These are phyloP conservation scores for human (Homo sapiens) DNA, from an alignment of 2,113 vertebrate genomes.

Conservation along the genomic window DNA sequence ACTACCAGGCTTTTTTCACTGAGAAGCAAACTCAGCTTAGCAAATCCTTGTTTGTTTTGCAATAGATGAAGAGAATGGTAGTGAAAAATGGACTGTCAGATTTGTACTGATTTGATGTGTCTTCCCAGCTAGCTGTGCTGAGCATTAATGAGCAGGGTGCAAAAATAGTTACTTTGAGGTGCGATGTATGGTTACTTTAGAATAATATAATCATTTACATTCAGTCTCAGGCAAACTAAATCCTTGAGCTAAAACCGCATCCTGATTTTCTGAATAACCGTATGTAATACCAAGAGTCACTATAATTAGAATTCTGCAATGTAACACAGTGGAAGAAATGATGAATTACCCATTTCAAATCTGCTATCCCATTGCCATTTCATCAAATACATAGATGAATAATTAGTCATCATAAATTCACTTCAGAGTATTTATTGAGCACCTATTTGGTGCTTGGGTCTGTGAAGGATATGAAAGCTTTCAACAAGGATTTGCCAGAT, in stretches of 20 bases:
- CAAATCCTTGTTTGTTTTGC: slow-evolving; percentile 60
- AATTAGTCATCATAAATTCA: slow-evolving; percentile 56
- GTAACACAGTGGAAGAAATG: slow-evolving; percentile 70
- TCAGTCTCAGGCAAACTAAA: slow-evolving; percentile 72
- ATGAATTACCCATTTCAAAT: slow-evolving; percentile 66
- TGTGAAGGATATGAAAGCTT: not conserved
- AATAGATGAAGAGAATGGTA: slow-evolving; percentile 61
- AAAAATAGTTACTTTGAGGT: slow-evolving; percentile 76
- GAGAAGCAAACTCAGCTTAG: slow-evolving; percentile 64
- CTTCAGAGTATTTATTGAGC: not conserved
- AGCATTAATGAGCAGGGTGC: slow-evolving; percentile 63
- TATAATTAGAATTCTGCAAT: slow-evolving; percentile 73
- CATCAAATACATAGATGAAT: slow-evolving; percentile 66
- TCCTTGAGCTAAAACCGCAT: slow-evolving; percentile 75
- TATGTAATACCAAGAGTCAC: slow-evolving; percentile 63
- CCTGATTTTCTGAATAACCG: slow-evolving; percentile 72
- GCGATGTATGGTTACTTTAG: slow-evolving; percentile 69
- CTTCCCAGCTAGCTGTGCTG: slow-evolving; percentile 59
- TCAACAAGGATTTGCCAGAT: not conserved
- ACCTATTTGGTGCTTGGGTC: not conserved
- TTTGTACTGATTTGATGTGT: slow-evolving; percentile 53
- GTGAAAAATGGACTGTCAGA: slow-evolving; percentile 75
- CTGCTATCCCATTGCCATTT: slow-evolving; percentile 25
- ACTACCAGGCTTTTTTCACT: slow-evolving; percentile 2
- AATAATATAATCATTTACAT: slow-evolving; percentile 75